These are phyloP conservation scores for Lamellibrachia columna DNA, from an alignment of 2,888 invertebrate genomes.

Conservation along the genomic window DNA sequence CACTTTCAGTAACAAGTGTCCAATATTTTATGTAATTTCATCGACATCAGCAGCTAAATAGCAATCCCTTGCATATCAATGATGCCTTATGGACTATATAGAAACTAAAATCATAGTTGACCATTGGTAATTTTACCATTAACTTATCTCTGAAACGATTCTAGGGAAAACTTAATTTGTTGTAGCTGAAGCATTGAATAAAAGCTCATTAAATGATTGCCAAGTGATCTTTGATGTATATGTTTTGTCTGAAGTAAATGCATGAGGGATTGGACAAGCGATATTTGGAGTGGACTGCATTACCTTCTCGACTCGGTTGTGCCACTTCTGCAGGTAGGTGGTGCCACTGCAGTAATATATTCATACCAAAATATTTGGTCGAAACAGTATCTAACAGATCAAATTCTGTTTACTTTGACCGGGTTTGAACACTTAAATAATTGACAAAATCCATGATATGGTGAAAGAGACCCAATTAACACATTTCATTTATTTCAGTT, in stretches of 20 bases:
- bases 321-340: slow-evolving; percentile 55
- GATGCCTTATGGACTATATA: too few relatives aligned
- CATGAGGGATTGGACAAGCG: not conserved
- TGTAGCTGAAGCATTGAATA: not conserved
- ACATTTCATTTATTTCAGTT: too few relatives aligned
- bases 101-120: too few relatives aligned
- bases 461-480: too few relatives aligned
- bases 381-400: not conserved
- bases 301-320: slow-evolving; percentile 62
- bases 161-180: not conserved
- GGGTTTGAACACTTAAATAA: not conserved
- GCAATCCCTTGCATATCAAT: too few relatives aligned
- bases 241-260: not conserved
- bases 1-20: too few relatives aligned
- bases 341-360: not conserved
- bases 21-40: too few relatives aligned
- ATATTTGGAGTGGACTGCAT: slow-evolving; percentile 43
- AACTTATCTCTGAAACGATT: too few relatives aligned
- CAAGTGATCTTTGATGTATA: not conserved
- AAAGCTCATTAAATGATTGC: not conserved
- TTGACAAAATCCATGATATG: too few relatives aligned
- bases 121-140: too few relatives aligned
- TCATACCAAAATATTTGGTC: not conserved
- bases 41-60: too few relatives aligned
- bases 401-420: not conserved